Percentiles rank a stretch among this genome's conserved stretches.
These are phyloP conservation scores for Proisotoma minuta DNA, from an alignment of 2,888 invertebrate species.

Conservation along the genomic window DNA sequence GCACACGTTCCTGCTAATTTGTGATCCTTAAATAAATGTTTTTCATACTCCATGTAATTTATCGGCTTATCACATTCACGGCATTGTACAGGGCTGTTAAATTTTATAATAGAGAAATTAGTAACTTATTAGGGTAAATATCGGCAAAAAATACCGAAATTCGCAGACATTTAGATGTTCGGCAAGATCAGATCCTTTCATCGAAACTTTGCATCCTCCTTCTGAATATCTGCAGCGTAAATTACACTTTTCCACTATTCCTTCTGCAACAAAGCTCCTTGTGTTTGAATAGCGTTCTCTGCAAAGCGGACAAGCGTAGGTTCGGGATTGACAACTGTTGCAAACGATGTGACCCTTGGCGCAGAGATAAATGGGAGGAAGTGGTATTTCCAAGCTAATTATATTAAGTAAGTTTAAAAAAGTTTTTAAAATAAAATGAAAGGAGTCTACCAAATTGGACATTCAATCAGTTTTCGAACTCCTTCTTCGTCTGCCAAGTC, in stretches of 20 bases:
- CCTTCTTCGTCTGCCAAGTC: conserved; percentile 29
- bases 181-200: conserved; percentile 27
- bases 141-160: conserved; percentile 30
- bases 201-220: conserved; percentile 26
- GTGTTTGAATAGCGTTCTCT: conserved; percentile 31
- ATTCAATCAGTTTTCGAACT: conserved; percentile 38
- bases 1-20: conserved; percentile 29
- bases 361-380: conserved; percentile 40
- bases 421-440: no score
- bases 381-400: conserved; percentile 38
- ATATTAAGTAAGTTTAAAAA: no score
- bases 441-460: no score
- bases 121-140: no score
- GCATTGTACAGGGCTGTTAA: conserved; percentile 32
- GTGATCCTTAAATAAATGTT: conserved; percentile 33
- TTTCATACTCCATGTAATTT: conserved; percentile 25
- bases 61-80: conserved; percentile 36
- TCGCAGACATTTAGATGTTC: conserved; percentile 34
- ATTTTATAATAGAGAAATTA: no score
- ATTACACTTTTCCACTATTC: conserved; percentile 36
- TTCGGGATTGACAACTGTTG: conserved; percentile 31
- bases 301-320: conserved; percentile 35
- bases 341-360: conserved; percentile 38
- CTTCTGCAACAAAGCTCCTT: conserved; percentile 39
- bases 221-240: conserved; percentile 32